Evolutionary conservation across 2,888 invertebrate species (phyloP).

Genomic region (Parnassius smintheus): DNA sequence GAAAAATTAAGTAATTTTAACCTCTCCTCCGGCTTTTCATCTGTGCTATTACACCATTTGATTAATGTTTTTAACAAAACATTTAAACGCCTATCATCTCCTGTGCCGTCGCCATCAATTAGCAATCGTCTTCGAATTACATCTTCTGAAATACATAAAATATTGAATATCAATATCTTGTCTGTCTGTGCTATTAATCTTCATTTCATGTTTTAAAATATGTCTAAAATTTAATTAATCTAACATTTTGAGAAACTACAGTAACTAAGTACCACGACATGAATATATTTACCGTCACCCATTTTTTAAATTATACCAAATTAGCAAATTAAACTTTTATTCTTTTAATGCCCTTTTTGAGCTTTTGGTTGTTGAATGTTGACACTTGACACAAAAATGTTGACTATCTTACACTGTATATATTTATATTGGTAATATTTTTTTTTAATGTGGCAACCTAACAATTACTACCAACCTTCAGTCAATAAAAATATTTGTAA

Average conservation of each 20-base stretch:
- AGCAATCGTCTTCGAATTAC: slow-evolving; percentile 94
- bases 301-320: slow-evolving; percentile 28
- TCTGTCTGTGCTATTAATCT: neutral
- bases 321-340: too few species aligned
- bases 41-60: slow-evolving; percentile 87
- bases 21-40: slow-evolving; percentile 85
- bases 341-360: too few species aligned
- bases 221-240: neutral
- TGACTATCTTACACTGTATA: too few species aligned
- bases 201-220: neutral
- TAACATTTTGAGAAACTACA: too few species aligned
- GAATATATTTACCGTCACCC: slow-evolving; percentile 41
- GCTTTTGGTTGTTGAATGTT: too few species aligned
- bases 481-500: too few species aligned
- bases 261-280: neutral
- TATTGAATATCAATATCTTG: neutral
- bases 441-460: too few species aligned
- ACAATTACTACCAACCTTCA: too few species aligned
- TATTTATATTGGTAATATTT: too few species aligned
- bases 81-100: slow-evolving; percentile 95
- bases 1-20: slow-evolving; percentile 45
- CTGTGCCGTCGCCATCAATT: slow-evolving; percentile 98
- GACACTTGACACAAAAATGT: too few species aligned
- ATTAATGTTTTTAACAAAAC: slow-evolving; percentile 90
- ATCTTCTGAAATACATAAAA: slow-evolving; percentile 85